Evolutionary conservation across 2,113 vertebrate genomes (phyloP).

Genomic region (Lepisosteus osseus): DNA sequence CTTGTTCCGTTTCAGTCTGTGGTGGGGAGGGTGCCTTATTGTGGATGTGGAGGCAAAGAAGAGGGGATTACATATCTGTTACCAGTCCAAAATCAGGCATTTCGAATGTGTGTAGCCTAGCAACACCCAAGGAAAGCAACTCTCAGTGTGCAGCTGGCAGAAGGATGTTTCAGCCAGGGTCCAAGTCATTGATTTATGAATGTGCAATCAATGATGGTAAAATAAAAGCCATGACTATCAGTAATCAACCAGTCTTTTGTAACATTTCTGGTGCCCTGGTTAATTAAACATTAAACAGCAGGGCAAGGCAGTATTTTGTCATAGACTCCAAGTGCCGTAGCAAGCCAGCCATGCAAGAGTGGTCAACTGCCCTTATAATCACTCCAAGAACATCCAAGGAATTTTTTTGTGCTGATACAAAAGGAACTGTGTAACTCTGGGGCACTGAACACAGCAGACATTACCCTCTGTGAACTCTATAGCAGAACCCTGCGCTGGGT

Average conservation of each 20-base stretch:
- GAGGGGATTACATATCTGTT: neutral
- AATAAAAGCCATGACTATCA: neutral
- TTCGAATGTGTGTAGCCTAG: neutral
- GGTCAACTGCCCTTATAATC: too few species aligned
- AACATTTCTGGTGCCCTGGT: too few species aligned
- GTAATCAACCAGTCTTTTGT: neutral
- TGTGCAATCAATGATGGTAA: neutral
- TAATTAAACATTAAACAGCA: too few species aligned
- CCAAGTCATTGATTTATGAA: neutral
- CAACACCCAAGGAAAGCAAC: neutral
- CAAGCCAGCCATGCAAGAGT: too few species aligned
- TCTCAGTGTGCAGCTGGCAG: neutral
- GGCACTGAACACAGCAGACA: too few species aligned
- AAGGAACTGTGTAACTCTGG: too few species aligned
- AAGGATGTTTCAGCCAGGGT: neutral
- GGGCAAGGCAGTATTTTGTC: too few species aligned
- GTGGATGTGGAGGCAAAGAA: neutral
- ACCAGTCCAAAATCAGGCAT: neutral
- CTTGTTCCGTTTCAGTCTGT: too few species aligned
- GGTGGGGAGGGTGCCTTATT: too few species aligned
- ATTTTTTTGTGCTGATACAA: too few species aligned
- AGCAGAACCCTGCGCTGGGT: neutral
- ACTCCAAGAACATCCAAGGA: too few species aligned
- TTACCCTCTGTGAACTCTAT: neutral
- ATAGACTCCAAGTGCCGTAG: too few species aligned